Evolutionary conservation across 1,140 invertebrate genomes (phyloP).

Genomic region (Holotrichia oblita): DNA sequence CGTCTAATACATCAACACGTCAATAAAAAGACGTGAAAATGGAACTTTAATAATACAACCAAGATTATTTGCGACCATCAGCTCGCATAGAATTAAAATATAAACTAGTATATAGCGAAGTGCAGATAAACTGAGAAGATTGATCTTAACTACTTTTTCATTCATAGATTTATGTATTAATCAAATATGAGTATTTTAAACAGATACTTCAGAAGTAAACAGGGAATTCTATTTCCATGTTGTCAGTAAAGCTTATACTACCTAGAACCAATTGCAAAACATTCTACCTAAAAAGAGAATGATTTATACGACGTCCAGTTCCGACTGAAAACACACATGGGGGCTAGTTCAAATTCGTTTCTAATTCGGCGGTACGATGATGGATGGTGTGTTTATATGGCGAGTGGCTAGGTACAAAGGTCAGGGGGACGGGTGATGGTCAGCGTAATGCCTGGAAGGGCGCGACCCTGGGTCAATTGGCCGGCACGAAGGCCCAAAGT

Average conservation of each 20-base stretch:
- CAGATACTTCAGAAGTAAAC: no score
- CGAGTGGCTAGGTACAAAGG: constrained; percentile 61
- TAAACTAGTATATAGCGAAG: no score
- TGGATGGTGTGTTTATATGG: constrained; percentile 62
- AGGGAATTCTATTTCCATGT: no score
- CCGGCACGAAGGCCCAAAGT: constrained; percentile 48
- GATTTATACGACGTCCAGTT: constrained; percentile 46
- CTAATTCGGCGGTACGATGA: constrained; percentile 57
- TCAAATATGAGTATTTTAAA: no score
- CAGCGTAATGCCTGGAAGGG: constrained; percentile 56
- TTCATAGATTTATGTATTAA: no score
- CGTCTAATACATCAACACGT: not conserved
- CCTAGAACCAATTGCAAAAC: no score
- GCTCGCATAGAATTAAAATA: no score
- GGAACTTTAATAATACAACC: constrained; percentile 32
- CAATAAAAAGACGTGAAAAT: constrained; percentile 17
- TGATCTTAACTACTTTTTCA: no score
- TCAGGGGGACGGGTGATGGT: constrained; percentile 59
- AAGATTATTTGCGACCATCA: no score
- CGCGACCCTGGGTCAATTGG: constrained; percentile 60
- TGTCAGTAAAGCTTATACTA: no score
- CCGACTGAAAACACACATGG: constrained; percentile 47
- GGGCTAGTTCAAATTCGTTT: constrained; percentile 57
- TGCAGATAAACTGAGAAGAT: no score
- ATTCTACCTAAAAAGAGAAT: no score